Conservation (phyloP, 2,113 vertebrate genomes). For the Psettodes erumei region DNA sequence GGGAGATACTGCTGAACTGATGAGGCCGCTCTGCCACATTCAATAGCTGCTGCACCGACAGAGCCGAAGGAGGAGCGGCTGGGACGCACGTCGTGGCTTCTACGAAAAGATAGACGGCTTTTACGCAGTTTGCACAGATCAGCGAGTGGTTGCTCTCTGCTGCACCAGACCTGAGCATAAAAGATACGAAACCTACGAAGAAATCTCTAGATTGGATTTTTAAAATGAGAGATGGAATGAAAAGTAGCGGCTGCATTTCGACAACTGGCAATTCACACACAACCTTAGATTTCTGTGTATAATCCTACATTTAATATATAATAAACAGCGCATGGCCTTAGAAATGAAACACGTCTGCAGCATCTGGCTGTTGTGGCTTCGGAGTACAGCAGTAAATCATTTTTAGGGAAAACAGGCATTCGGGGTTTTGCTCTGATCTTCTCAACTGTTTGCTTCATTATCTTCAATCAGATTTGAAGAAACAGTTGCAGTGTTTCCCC, state of each 20-base stretch:
- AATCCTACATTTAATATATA: not conserved
- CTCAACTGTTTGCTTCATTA: not conserved
- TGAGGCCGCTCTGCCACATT: not conserved
- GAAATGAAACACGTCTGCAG: not conserved
- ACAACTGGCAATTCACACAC: no score
- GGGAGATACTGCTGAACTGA: not conserved
- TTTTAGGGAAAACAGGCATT: not conserved
- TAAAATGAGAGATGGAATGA: no score
- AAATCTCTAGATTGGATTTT: not conserved
- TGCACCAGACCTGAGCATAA: not conserved
- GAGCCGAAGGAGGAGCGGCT: constrained; percentile 9
- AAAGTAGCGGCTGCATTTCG: not conserved
- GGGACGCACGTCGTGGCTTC: not conserved
- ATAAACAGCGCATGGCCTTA: not conserved
- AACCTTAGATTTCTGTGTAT: not conserved
- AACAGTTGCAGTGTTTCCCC: not conserved
- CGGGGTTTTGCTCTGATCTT: not conserved
- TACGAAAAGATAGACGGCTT: not conserved
- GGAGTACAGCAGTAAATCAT: not conserved
- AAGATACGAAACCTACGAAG: not conserved
- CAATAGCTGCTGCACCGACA: not conserved
- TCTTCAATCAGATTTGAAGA: constrained; percentile 7
- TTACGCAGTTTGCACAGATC: not conserved
- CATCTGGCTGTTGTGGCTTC: not conserved
- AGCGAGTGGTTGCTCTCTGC: not conserved